phyloP scores from a whole-genome alignment of 2,888 invertebrate genomes.

The Eilema griseolum region DNA sequence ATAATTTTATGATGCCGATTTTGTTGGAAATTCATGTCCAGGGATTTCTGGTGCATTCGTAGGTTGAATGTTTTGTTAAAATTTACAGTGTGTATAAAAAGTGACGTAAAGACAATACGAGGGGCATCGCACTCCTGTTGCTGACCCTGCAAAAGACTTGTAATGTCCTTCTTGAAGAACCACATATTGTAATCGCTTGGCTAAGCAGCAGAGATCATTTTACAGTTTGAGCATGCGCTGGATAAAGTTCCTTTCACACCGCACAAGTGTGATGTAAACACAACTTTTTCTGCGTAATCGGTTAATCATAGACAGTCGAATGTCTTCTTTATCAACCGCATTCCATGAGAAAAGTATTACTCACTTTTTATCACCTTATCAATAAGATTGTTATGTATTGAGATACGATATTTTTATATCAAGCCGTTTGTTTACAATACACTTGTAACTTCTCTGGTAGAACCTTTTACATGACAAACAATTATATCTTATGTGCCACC shows the following conservation, averaged over 20 bases:
- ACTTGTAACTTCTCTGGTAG: neutral
- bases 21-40: too few species aligned
- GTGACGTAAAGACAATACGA: too few species aligned
- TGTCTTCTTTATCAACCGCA: conserved; percentile 35
- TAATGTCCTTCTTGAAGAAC: too few species aligned
- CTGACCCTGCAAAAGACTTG: too few species aligned
- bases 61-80: too few species aligned
- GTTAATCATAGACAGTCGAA: conserved; percentile 21
- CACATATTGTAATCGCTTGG: too few species aligned
- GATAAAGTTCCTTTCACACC: too few species aligned
- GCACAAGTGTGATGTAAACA: neutral
- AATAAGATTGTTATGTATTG: conserved; percentile 10
- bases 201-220: neutral
- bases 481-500: neutral
- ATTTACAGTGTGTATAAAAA: too few species aligned
- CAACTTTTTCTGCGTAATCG: conserved; percentile 13
- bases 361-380: conserved; percentile 29
- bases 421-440: conserved; percentile 15
- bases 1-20: too few species aligned
- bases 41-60: too few species aligned
- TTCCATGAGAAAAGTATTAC: conserved; percentile 47
- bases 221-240: neutral
- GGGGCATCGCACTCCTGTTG: too few species aligned
- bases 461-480: neutral
- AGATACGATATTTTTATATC: conserved; percentile 14